Percentiles rank a stretch among this genome's conserved stretches.
Conservation (phyloP, 2,888 invertebrate species). For the Limenitis camilla region DNA sequence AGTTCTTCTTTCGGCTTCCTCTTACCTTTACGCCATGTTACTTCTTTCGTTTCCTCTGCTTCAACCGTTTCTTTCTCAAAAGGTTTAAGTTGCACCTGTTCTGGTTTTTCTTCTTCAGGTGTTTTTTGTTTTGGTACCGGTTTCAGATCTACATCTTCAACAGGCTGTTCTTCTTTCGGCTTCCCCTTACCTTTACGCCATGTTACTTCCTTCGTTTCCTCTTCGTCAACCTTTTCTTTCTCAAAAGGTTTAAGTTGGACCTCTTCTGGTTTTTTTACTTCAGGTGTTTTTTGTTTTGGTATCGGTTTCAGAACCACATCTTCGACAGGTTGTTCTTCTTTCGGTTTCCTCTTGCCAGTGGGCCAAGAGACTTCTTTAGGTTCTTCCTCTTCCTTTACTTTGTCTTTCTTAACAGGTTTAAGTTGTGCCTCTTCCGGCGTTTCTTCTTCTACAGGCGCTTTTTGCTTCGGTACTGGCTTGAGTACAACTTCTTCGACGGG, state of each 20-base stretch:
- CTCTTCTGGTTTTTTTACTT: conserved; percentile 46
- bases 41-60: too few relatives aligned
- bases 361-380: conserved; percentile 38
- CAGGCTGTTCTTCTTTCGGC: too few relatives aligned
- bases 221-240: conserved; percentile 29
- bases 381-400: conserved; percentile 36
- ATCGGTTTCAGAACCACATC: conserved; percentile 1
- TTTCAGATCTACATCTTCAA: too few relatives aligned
- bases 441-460: conserved; percentile 28
- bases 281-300: conserved; percentile 38
- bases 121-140: too few relatives aligned
- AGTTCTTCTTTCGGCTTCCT: too few relatives aligned
- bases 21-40: too few relatives aligned
- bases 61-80: too few relatives aligned
- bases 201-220: too few relatives aligned
- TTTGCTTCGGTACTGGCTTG: conserved; percentile 43
- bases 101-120: too few relatives aligned
- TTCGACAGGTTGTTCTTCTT: conserved; percentile 29
- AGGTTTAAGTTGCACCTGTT: too few relatives aligned
- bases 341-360: conserved; percentile 32
- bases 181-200: too few relatives aligned
- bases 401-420: conserved; percentile 36
- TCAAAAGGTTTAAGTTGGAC: conserved; percentile 28
- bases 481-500: conserved; percentile 49
- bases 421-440: conserved; percentile 39